Conservation (phyloP, 2,113 vertebrate species). For the Chunga burmeisteri region DNA sequence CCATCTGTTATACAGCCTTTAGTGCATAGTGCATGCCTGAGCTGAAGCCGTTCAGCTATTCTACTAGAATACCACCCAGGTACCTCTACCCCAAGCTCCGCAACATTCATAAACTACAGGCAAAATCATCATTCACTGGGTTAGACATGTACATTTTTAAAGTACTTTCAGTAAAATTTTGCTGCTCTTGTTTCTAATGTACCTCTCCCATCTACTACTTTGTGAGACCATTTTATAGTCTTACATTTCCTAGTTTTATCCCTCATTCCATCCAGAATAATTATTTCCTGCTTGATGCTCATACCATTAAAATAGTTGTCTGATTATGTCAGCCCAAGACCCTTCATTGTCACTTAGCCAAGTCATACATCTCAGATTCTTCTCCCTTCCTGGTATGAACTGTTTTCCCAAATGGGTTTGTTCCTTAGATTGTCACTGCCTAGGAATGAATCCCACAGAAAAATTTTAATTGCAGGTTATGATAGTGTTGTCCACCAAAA, state of each 20-base stretch:
- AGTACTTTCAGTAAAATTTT: neutral
- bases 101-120: neutral
- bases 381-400: neutral
- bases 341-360: neutral
- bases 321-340: neutral
- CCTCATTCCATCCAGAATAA: neutral
- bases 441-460: neutral
- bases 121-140: neutral
- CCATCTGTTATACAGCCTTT: neutral
- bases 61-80: neutral
- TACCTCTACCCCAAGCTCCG: neutral
- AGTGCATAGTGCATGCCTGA: neutral
- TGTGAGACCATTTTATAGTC: neutral
- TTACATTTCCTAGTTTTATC: neutral
- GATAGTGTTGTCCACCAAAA: neutral
- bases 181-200: neutral
- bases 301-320: neutral
- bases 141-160: neutral
- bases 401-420: neutral
- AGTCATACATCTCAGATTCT: neutral
- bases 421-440: neutral
- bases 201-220: neutral
- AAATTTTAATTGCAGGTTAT: neutral
- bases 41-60: neutral
- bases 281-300: neutral